Conservation (phyloP, 1,140 invertebrate genomes). For the Drosophila ananassae region DNA sequence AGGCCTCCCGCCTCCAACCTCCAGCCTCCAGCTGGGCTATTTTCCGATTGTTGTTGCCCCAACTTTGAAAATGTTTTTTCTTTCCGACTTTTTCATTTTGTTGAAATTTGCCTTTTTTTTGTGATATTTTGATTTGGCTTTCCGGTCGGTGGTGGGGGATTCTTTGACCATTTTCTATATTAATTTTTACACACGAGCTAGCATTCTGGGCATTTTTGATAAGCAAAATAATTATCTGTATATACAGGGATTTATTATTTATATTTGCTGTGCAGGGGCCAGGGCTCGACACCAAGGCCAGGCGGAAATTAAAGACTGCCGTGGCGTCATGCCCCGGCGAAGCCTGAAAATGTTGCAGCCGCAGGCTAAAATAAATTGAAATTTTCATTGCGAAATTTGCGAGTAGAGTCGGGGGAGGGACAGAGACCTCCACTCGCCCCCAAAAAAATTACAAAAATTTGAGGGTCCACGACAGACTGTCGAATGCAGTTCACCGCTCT, state of each 20-base stretch:
- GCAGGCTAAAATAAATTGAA: slow-evolving; percentile 76
- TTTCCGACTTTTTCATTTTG: background rate
- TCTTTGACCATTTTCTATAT: slow-evolving; percentile 54
- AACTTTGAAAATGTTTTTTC: slow-evolving; percentile 43
- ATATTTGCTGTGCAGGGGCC: slow-evolving; percentile 19
- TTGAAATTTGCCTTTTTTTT: slow-evolving; percentile 2
- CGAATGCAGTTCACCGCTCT: slow-evolving; percentile 50
- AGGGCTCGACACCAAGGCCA: background rate
- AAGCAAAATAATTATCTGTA: slow-evolving; percentile 61
- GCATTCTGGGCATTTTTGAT: slow-evolving; percentile 61
- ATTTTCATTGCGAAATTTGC: slow-evolving; percentile 68
- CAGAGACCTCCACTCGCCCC: no score
- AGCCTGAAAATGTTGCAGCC: slow-evolving; percentile 60
- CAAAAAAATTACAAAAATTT: slow-evolving; percentile 3
- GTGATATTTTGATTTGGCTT: slow-evolving; percentile 12
- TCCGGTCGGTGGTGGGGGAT: background rate
- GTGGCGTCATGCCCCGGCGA: slow-evolving; percentile 22
- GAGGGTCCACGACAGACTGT: slow-evolving; percentile 7
- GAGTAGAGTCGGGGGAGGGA: background rate
- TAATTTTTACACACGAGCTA: slow-evolving; percentile 65
- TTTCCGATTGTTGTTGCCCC: slow-evolving; percentile 25
- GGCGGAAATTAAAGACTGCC: slow-evolving; percentile 76
- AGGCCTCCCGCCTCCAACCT: slow-evolving; percentile 23
- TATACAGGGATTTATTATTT: slow-evolving; percentile 60
- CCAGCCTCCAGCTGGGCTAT: slow-evolving; percentile 17